phyloP scores from a whole-genome alignment of 2,888 invertebrate species.

The Colletes collaris region DNA sequence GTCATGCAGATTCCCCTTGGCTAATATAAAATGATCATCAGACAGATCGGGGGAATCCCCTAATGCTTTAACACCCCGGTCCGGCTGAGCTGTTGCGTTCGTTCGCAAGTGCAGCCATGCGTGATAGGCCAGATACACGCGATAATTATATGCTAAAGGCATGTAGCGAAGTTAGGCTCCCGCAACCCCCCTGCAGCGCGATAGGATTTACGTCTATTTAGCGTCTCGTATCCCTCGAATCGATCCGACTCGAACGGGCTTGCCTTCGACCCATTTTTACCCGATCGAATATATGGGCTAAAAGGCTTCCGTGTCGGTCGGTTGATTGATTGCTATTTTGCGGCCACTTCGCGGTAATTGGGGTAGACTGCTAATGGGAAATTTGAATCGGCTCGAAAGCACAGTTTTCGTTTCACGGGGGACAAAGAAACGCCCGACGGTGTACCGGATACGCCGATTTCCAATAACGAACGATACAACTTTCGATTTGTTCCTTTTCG shows the following conservation, averaged over 20 bases:
- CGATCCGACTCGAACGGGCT: slow-evolving; percentile 23
- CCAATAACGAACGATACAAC: too few species aligned
- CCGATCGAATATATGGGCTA: slow-evolving; percentile 22
- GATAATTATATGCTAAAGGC: slow-evolving; percentile 61
- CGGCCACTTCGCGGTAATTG: slow-evolving; percentile 43
- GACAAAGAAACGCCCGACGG: not conserved
- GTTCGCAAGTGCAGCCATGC: slow-evolving; percentile 65
- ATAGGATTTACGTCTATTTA: slow-evolving; percentile 45
- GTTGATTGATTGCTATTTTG: slow-evolving; percentile 45
- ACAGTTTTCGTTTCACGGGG: slow-evolving; percentile 9
- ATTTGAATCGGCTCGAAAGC: slow-evolving; percentile 32
- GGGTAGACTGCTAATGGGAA: slow-evolving; percentile 49
- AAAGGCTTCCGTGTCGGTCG: slow-evolving; percentile 30
- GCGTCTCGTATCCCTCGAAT: slow-evolving; percentile 23
- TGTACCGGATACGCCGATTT: too few species aligned
- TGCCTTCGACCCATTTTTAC: not conserved
- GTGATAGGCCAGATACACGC: slow-evolving; percentile 60
- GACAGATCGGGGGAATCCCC: slow-evolving; percentile 75
- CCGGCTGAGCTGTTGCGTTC: slow-evolving; percentile 65
- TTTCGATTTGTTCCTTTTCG: too few species aligned
- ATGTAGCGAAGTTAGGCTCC: slow-evolving; percentile 41
- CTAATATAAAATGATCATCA: slow-evolving; percentile 79
- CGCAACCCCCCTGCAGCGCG: not conserved
- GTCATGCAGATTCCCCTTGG: slow-evolving; percentile 78
- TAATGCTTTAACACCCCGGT: slow-evolving; percentile 70